Evolutionary conservation across 2,113 vertebrate genomes (phyloP).

Genomic region (Dipodomys stephensi): DNA sequence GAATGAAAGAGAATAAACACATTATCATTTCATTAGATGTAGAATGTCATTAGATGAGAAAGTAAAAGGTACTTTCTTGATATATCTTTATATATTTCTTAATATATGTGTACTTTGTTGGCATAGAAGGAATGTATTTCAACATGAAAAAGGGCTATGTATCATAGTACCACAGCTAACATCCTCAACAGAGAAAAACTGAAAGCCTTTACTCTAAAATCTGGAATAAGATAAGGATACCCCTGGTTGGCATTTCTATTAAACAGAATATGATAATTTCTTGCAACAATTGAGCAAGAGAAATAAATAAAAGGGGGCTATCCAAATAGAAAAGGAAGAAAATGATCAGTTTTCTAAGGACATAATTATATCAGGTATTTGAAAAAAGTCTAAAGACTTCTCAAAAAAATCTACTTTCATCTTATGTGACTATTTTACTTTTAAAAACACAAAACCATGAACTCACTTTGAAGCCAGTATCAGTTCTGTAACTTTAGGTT

Average conservation of each 20-base stretch:
- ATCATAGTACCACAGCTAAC: background rate
- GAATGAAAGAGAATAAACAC: background rate
- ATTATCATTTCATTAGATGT: background rate
- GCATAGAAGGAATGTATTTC: background rate
- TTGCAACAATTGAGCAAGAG: background rate
- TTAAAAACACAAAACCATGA: background rate
- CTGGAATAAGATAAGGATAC: background rate
- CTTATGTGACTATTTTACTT: background rate
- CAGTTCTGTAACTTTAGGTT: background rate
- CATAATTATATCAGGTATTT: no score
- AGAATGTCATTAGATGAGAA: background rate
- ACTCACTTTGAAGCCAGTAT: background rate
- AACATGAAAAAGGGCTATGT: background rate
- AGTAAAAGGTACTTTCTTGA: no score
- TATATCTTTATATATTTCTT: no score
- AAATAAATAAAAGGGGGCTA: background rate
- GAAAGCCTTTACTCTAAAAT: background rate
- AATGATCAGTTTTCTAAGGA: no score
- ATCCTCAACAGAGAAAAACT: background rate
- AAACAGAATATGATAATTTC: background rate
- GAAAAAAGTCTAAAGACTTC: no score
- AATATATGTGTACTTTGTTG: background rate
- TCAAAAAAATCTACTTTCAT: background rate
- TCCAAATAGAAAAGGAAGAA: no score
- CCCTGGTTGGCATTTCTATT: background rate